Percentiles rank a stretch among this genome's conserved stretches.
These are phyloP conservation scores for Eledone cirrhosa DNA, from an alignment of 2,888 invertebrate species.

Conservation along the genomic window DNA sequence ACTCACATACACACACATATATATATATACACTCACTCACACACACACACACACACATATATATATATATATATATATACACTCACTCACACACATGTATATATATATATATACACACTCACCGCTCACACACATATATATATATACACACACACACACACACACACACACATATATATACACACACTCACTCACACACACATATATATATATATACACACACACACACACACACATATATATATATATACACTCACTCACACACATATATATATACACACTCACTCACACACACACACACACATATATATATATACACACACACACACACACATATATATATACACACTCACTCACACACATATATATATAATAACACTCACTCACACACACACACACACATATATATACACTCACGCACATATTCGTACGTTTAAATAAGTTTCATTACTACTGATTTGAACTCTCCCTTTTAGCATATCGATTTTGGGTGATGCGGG, in stretches of 20 bases:
- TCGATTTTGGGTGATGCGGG: no score
- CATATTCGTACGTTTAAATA: not conserved
- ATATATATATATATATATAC: no score
- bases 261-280: constrained; percentile 17
- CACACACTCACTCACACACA: no score
- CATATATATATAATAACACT: not conserved
- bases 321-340: constrained; percentile 10
- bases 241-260: no score
- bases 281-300: not conserved
- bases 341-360: not conserved
- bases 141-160: not conserved
- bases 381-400: not conserved
- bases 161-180: not conserved
- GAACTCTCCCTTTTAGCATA: no score
- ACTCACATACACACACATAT: no score
- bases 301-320: constrained; percentile 4
- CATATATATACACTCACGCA: not conserved
- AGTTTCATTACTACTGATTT: no score
- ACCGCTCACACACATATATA: not conserved
- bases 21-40: no score
- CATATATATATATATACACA: not conserved
- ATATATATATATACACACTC: no score
- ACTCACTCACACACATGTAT: no score
- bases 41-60: no score
- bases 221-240: constrained; percentile 26